Evolutionary conservation across 2,888 invertebrate genomes (phyloP).

Genomic region (Oligia strigilis): DNA sequence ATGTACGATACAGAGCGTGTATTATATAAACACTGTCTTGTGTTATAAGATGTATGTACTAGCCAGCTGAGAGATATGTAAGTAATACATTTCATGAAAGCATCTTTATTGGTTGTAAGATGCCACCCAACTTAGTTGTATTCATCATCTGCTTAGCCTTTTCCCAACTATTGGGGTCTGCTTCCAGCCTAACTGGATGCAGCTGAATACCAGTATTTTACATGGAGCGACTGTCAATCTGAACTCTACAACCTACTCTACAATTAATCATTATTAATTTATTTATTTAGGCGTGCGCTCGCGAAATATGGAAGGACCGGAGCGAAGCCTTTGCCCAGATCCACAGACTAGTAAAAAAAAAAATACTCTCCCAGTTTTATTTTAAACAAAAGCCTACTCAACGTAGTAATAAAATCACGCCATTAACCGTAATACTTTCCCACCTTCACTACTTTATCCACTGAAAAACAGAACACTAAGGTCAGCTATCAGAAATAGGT

Average conservation of each 20-base stretch:
- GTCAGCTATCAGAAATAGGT: constrained; percentile 51
- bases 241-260: neutral
- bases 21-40: neutral
- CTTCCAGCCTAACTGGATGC: neutral
- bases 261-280: no score
- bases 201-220: neutral
- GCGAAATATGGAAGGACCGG: no score
- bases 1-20: constrained; percentile 10
- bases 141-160: no score
- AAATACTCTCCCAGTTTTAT: neutral
- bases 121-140: neutral
- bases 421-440: neutral
- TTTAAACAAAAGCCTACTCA: neutral
- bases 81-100: neutral
- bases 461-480: constrained; percentile 30
- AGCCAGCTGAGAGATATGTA: neutral
- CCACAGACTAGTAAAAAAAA: neutral
- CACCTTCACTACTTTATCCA: neutral
- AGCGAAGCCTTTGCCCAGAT: no score
- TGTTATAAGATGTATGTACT: neutral
- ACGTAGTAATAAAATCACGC: neutral
- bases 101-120: neutral
- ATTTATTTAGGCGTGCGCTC: no score
- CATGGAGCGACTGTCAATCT: no score
- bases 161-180: no score